phyloP scores from a whole-genome alignment of 1,140 invertebrate genomes.

The Dolichoris vasculosae region DNA sequence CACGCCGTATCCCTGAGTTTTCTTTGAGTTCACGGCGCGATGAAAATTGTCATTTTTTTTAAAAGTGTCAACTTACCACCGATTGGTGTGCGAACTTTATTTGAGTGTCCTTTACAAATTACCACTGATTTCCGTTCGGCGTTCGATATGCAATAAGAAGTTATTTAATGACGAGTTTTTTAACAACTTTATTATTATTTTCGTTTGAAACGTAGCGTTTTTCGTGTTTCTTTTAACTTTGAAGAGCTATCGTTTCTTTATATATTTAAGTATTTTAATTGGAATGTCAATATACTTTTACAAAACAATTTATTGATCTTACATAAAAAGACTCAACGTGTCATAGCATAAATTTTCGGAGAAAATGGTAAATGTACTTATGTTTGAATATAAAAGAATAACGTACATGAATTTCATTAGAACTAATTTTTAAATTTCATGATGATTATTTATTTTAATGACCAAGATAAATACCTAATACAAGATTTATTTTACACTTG shows the following conservation, averaged over 20 bases:
- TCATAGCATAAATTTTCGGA: background rate
- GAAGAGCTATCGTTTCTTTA: background rate
- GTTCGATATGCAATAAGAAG: background rate
- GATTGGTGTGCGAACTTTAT: conserved; percentile 25
- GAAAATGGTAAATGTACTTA: background rate
- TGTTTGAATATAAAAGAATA: too few species aligned
- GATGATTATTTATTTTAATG: background rate
- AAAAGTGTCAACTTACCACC: conserved; percentile 21
- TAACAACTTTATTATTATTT: background rate
- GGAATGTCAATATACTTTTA: background rate
- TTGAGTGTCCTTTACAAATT: background rate
- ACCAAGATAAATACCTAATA: background rate
- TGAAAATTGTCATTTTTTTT: background rate
- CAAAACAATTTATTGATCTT: background rate
- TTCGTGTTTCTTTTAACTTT: background rate
- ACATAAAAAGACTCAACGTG: background rate
- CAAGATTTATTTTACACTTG: background rate
- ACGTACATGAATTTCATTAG: background rate
- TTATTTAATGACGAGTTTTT: background rate
- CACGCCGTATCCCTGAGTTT: background rate
- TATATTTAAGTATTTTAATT: background rate
- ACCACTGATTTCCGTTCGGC: background rate
- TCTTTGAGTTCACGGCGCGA: background rate
- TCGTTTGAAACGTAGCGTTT: background rate
- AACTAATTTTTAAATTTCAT: background rate